A percentile compares a stretch with the other conserved stretches of the same genome.
Conservation (phyloP, 1,140 invertebrate genomes). For the Aleiodes sp. region DNA sequence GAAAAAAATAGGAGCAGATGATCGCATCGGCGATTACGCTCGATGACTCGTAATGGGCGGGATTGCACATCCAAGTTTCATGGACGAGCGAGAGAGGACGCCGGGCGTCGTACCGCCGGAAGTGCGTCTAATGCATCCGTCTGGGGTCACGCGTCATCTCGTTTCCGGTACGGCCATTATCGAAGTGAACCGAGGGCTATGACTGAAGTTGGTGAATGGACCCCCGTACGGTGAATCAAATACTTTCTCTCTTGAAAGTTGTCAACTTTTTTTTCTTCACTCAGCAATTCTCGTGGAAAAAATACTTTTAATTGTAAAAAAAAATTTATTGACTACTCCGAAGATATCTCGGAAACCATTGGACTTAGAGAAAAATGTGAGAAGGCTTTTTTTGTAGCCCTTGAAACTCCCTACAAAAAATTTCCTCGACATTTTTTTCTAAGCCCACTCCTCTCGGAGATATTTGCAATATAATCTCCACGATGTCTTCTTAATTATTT, state of each 20-base stretch:
- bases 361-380: no score
- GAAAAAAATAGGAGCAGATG: neutral
- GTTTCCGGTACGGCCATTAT: constrained; percentile 63
- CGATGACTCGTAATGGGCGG: constrained; percentile 49
- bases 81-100: constrained; percentile 46
- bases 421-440: no score
- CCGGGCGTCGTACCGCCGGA: constrained; percentile 62
- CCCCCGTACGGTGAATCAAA: constrained; percentile 9
- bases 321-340: no score
- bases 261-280: neutral
- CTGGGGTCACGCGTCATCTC: constrained; percentile 65
- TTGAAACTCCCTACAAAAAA: no score
- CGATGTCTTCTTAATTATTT: no score
- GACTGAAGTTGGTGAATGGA: constrained; percentile 33
- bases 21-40: constrained; percentile 34
- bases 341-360: no score
- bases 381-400: no score
- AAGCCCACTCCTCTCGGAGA: no score
- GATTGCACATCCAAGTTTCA: constrained; percentile 48
- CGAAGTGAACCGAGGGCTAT: constrained; percentile 49
- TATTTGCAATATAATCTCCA: no score
- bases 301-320: no score
- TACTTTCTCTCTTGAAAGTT: neutral
- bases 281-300: no score
- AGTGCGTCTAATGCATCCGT: constrained; percentile 68